Percentiles rank a stretch among this genome's conserved stretches.
Evolutionary conservation across 2,797 vertebrate species (phyloP).

Genomic region (Bryconaethiops microstoma): DNA sequence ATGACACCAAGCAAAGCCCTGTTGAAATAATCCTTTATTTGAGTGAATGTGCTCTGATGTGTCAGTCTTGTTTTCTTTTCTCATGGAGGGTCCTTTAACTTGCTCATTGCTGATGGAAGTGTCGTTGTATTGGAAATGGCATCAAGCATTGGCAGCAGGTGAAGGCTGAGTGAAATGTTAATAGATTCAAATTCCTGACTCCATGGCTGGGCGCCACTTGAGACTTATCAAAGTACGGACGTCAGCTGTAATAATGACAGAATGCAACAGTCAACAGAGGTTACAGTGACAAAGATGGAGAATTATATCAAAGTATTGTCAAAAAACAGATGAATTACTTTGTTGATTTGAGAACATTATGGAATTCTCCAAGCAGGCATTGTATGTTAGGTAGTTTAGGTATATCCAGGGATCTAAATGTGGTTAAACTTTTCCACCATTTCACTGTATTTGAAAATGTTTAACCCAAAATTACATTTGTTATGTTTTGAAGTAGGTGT

Average conservation of each 20-base stretch:
- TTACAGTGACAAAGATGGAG: slow-evolving; percentile 14
- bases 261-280: slow-evolving; percentile 43
- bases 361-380: not conserved
- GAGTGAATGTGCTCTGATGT: not conserved
- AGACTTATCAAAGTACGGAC: slow-evolving; percentile 46
- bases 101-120: slow-evolving; percentile 24
- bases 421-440: no score
- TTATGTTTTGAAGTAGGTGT: no score
- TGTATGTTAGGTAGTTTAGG: not conserved
- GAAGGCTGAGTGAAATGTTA: slow-evolving; percentile 59
- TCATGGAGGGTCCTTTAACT: slow-evolving; percentile 16
- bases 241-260: slow-evolving; percentile 46
- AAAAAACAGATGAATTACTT: not conserved
- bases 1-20: not conserved
- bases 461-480: no score
- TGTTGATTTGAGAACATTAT: not conserved
- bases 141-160: slow-evolving; percentile 43
- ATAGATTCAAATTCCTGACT: slow-evolving; percentile 51
- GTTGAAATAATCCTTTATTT: not conserved
- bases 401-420: not conserved
- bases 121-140: slow-evolving; percentile 27
- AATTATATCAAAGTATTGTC: slow-evolving; percentile 9
- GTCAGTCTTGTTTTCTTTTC: not conserved
- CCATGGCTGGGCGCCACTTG: slow-evolving; percentile 41
- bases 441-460: no score